Evolutionary conservation across 2,113 vertebrate species (phyloP).

Genomic region (Microcebus ravelobensis): DNA sequence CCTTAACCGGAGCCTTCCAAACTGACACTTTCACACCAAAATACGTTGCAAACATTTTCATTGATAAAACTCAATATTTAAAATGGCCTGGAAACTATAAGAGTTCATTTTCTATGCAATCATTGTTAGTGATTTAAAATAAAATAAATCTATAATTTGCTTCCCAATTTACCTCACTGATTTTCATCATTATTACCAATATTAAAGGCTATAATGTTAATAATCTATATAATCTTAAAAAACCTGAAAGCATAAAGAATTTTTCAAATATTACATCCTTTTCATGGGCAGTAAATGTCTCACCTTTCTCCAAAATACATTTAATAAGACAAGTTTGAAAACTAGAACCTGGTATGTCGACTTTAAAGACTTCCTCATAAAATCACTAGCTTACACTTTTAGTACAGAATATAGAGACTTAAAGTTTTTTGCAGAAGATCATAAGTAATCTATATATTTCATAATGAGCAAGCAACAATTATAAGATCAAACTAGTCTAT

Average conservation of each 20-base stretch:
- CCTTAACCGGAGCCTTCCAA: neutral
- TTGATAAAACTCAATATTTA: neutral
- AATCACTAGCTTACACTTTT: neutral
- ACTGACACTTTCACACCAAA: neutral
- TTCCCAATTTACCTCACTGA: neutral
- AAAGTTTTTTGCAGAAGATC: neutral
- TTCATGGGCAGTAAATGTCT: neutral
- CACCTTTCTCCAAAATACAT: neutral
- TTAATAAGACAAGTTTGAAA: constrained; percentile 14
- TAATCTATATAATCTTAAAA: neutral
- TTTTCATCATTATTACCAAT: neutral
- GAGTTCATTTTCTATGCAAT: neutral
- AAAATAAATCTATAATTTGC: neutral
- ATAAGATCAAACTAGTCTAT: neutral
- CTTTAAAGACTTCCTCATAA: neutral
- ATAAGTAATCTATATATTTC: neutral
- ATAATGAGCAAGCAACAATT: neutral
- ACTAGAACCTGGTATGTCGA: neutral
- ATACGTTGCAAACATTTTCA: neutral
- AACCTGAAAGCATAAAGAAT: neutral
- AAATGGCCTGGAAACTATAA: neutral
- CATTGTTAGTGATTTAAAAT: neutral
- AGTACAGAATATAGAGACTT: neutral
- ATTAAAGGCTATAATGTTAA: neutral
- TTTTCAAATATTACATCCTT: neutral